Conservation (phyloP, 2,888 invertebrate genomes). For the Malacosoma neustria region DNA sequence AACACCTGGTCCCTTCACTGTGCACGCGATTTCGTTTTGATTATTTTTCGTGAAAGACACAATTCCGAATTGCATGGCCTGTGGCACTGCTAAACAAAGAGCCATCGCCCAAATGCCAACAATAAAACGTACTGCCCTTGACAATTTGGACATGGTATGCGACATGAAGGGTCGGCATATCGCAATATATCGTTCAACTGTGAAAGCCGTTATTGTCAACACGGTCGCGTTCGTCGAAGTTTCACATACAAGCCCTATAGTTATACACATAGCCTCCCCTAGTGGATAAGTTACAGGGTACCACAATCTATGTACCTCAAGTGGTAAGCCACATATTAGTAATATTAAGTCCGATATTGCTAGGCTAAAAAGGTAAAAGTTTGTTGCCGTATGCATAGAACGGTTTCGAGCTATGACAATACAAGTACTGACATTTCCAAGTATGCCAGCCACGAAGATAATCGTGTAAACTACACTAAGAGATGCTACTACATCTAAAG, state of each 20-base stretch:
- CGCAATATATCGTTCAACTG: slow-evolving; percentile 90
- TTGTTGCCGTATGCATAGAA: slow-evolving; percentile 90
- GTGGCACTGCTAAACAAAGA: slow-evolving; percentile 82
- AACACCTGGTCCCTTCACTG: slow-evolving; percentile 73
- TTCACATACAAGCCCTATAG: slow-evolving; percentile 86
- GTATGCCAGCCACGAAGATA: slow-evolving; percentile 82
- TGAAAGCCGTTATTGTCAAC: slow-evolving; percentile 90
- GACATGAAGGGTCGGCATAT: slow-evolving; percentile 90
- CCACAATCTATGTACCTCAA: slow-evolving; percentile 86
- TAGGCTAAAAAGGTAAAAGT: slow-evolving; percentile 87
- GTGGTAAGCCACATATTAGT: slow-evolving; percentile 84
- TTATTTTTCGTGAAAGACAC: slow-evolving; percentile 65
- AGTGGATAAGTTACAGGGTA: slow-evolving; percentile 82
- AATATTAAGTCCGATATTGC: slow-evolving; percentile 85
- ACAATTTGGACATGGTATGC: slow-evolving; percentile 88
- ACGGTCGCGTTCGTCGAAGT: slow-evolving; percentile 92
- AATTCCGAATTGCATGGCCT: slow-evolving; percentile 87
- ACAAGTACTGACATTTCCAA: slow-evolving; percentile 88
- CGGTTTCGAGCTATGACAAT: slow-evolving; percentile 84
- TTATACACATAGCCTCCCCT: slow-evolving; percentile 84
- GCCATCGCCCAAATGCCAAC: slow-evolving; percentile 86
- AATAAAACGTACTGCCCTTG: slow-evolving; percentile 86
- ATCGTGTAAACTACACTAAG: slow-evolving; percentile 79
- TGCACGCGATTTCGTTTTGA: slow-evolving; percentile 68
- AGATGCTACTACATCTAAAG: slow-evolving; percentile 77